Evolutionary conservation across 2,888 invertebrate genomes (phyloP).

Genomic region (Eurytoma adleriae): DNA sequence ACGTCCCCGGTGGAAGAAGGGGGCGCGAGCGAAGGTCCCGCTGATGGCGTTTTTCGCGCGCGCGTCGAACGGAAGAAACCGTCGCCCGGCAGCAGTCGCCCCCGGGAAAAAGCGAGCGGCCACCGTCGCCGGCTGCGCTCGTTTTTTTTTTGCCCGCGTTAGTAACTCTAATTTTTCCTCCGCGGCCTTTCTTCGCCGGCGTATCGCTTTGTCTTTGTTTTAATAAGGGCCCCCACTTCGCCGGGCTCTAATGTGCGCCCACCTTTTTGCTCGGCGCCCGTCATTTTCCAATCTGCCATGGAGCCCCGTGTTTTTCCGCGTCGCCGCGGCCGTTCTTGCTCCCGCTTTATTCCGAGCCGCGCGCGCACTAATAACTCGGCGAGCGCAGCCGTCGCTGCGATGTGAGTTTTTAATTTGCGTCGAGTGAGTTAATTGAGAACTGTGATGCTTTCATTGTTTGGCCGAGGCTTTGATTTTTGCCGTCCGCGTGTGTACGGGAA

Average conservation of each 20-base stretch:
- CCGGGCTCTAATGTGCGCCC: not conserved
- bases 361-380: constrained; percentile 5
- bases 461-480: too few relatives aligned
- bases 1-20: not conserved
- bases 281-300: constrained; percentile 46
- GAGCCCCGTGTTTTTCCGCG: not conserved
- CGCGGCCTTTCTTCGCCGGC: constrained; percentile 13
- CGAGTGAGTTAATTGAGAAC: constrained; percentile 21
- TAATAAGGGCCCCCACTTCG: not conserved
- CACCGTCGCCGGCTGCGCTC: constrained; percentile 34
- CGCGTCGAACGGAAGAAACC: constrained; percentile 40
- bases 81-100: not conserved
- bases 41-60: constrained; percentile 28
- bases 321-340: not conserved
- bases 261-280: constrained; percentile 16
- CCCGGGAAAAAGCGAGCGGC: constrained; percentile 33
- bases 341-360: not conserved
- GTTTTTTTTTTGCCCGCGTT: constrained; percentile 35
- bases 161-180: constrained; percentile 51
- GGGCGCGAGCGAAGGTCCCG: not conserved
- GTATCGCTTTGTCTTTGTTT: constrained; percentile 35
- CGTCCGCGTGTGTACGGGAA: too few relatives aligned
- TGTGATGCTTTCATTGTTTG: not conserved
- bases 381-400: not conserved
- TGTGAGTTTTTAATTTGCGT: constrained; percentile 8